A percentile compares a stretch with the other conserved stretches of the same genome.
phyloP scores from a whole-genome alignment of 2,113 vertebrate genomes.

The Ophthalmotilapia sp. region DNA sequence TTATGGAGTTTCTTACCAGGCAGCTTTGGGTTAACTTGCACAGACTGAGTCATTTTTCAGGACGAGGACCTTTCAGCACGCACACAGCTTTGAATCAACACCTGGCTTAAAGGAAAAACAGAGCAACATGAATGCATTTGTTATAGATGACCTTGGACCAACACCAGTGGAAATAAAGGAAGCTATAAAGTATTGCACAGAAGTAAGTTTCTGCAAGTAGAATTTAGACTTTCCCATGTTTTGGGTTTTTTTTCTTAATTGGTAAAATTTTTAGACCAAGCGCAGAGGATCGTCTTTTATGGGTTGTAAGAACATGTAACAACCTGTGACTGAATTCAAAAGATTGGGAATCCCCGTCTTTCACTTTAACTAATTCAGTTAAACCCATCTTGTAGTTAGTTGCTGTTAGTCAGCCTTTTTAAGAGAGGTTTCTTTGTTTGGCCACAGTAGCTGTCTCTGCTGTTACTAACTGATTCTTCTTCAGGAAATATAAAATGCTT shows the following conservation, averaged over 20 bases:
- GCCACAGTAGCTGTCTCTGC: background rate
- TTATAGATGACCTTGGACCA: background rate
- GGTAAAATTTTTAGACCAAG: background rate
- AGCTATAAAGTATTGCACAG: background rate
- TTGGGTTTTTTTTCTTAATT: background rate
- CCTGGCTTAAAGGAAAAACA: slow-evolving; percentile 33
- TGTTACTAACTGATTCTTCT: background rate
- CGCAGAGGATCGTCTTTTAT: background rate
- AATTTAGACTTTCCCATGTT: background rate
- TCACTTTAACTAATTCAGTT: background rate
- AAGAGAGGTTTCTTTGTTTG: background rate
- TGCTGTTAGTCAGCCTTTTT: background rate
- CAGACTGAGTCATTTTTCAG: slow-evolving; percentile 81
- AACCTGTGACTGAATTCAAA: slow-evolving; percentile 2
- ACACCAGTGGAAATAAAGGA: background rate
- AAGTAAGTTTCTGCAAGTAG: background rate
- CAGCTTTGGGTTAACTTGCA: slow-evolving; percentile 80
- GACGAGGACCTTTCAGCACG: slow-evolving; percentile 40
- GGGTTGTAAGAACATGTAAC: background rate
- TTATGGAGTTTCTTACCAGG: slow-evolving; percentile 70
- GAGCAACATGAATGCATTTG: background rate
- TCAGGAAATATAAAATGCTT: background rate
- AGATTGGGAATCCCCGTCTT: background rate
- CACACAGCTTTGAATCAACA: slow-evolving; percentile 48
- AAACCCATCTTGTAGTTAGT: background rate